A percentile compares a stretch with the other conserved stretches of the same genome.
phyloP scores from a whole-genome alignment of 1,140 invertebrate species.

The Ceratosolen fusciceps region DNA sequence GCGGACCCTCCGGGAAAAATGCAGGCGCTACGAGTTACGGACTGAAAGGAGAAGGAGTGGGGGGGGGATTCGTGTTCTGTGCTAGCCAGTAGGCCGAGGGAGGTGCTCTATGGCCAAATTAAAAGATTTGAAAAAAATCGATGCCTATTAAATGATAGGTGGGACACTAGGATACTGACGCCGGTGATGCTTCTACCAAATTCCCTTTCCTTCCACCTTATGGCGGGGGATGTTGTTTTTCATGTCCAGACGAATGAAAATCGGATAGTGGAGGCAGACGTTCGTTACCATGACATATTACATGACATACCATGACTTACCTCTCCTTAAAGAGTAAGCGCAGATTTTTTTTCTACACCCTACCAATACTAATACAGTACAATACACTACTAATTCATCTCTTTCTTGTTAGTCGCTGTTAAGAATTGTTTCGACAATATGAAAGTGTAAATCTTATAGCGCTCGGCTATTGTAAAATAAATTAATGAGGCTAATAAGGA shows the following conservation, averaged over 20 bases:
- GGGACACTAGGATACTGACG: neutral
- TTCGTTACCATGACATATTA: too few species aligned
- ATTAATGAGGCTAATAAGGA: neutral
- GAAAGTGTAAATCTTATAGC: too few species aligned
- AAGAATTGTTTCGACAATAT: neutral
- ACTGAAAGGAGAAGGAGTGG: too few species aligned
- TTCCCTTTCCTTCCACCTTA: neutral
- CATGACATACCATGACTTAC: too few species aligned
- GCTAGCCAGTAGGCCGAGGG: neutral
- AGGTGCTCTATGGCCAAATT: conserved; percentile 29
- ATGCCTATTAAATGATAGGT: conserved; percentile 35
- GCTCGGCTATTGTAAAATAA: neutral
- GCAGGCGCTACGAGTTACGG: too few species aligned
- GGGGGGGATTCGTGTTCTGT: neutral
- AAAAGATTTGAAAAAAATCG: conserved; percentile 42
- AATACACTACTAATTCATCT: too few species aligned
- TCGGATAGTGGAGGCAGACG: neutral
- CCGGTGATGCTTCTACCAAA: neutral
- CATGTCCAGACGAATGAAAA: neutral
- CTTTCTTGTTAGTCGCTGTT: too few species aligned
- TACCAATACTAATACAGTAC: too few species aligned
- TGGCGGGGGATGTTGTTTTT: neutral
- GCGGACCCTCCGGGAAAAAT: neutral
- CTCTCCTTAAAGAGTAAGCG: neutral
- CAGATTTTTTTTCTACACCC: neutral